phyloP scores from a whole-genome alignment of 23 tunicate genomes.

The Oikopleura vanhoeffeni region DNA sequence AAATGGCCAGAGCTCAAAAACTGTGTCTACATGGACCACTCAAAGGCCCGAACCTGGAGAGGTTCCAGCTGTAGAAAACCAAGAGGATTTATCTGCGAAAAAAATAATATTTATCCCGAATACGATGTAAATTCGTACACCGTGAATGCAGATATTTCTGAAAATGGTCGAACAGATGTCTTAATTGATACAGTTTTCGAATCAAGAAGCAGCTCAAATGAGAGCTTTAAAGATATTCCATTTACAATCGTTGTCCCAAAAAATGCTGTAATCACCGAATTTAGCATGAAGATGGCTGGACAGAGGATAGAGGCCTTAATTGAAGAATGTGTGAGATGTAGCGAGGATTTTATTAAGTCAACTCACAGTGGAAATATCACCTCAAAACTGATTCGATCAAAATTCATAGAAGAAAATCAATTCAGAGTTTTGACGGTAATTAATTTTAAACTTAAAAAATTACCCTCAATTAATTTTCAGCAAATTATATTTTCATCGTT shows the following conservation, averaged over 20 bases:
- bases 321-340: background rate
- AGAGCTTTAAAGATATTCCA: background rate
- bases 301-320: background rate
- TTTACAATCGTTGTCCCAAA: background rate
- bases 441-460: too few relatives aligned
- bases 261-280: background rate
- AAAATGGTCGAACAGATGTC: background rate
- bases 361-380: background rate
- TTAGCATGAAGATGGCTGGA: background rate
- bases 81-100: background rate
- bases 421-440: background rate
- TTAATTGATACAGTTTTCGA: background rate
- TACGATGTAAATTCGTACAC: background rate
- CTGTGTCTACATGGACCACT: background rate
- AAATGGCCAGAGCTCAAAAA: background rate
- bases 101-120: background rate
- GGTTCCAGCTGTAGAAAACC: background rate
- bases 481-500: too few relatives aligned
- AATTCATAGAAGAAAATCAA: background rate
- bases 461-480: too few relatives aligned
- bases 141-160: background rate
- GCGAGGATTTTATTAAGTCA: background rate
- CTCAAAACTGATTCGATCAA: background rate
- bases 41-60: background rate
- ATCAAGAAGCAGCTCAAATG: background rate